Evolutionary conservation across 2,888 invertebrate species (phyloP), one percentile per base, ranked within the genome.

Genomic region (Cryptocheilus praepositus): DNA sequence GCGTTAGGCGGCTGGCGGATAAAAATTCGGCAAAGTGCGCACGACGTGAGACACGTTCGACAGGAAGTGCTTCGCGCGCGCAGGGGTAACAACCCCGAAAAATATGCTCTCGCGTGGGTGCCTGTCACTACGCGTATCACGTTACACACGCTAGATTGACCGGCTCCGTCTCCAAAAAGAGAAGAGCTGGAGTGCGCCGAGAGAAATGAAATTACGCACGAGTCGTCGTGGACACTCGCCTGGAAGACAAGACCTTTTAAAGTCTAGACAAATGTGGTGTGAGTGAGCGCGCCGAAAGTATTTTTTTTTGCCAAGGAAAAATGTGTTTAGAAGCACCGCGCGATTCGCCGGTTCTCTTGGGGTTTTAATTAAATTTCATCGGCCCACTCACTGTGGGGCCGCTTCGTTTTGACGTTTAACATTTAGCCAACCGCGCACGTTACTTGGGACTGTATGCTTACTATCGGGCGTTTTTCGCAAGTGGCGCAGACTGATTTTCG

Each of bases 81-180:
- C 22, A 28, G 63, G 74, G 64, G 74, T 74, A 74, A 68, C 60
- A 70, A 52, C 72, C 74, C 64, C 68, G 59, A 77, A 77, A 70
- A 72, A 68, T 70, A 55, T 46, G 53, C 57, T 67, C 61, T 76
- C 73, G 67, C 61, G 58, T 70, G 75, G 63, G 28, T 60, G 70
- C 61, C 22, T 64, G 22, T 16, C 43, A 22, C 36, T 15, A 43
- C 59, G 59, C 43, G 64, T 25, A 52, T 59, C 68, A 66, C 65
- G 67, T 77, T 77, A 77, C 52, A 55, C 66, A 53, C 71, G 71
- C 49, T 53, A 71, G 51, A 68, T 73, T 67, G 76, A 55, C 57
- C 61, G 56, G 55, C 36, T 28, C 19, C 28, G 58, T 36, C 45
- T 60, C 46, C 52, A 71, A 71, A 46, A 51, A 63, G 58, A n/a